Percentiles rank a stretch among this genome's conserved stretches.
These are phyloP conservation scores for Channallabes apus DNA, from an alignment of 2,797 vertebrate species.

Conservation along the genomic window DNA sequence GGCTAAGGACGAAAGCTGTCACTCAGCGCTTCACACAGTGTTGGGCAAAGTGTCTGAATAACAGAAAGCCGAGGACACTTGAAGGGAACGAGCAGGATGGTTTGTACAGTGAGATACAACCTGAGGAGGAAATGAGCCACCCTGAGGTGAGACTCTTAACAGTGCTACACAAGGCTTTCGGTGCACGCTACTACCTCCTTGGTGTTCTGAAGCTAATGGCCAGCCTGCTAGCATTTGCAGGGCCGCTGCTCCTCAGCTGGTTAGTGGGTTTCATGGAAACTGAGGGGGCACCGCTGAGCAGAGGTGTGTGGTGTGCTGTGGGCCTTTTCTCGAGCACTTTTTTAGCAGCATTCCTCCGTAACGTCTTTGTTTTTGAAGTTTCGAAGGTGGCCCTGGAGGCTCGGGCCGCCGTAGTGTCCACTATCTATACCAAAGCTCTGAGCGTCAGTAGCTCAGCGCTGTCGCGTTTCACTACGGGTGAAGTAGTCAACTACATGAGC, in stretches of 20 bases:
- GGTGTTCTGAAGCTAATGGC: constrained; percentile 82
- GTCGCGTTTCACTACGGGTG: constrained; percentile 74
- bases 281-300: constrained; percentile 75
- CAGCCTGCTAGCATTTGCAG: constrained; percentile 79
- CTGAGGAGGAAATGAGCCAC: constrained; percentile 47
- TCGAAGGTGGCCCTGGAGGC: constrained; percentile 81
- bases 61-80: not conserved
- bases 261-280: constrained; percentile 90
- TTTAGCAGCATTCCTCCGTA: constrained; percentile 78
- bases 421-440: constrained; percentile 85
- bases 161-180: constrained; percentile 83
- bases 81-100: constrained; percentile 56
- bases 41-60: constrained; percentile 71
- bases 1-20: constrained; percentile 75
- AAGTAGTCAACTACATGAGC: constrained; percentile 92
- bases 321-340: constrained; percentile 85
- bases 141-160: constrained; percentile 70
- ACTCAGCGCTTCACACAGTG: constrained; percentile 74
- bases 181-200: constrained; percentile 78
- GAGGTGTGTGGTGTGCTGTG: constrained; percentile 78
- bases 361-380: constrained; percentile 82
- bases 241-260: constrained; percentile 86
- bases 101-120: constrained; percentile 56
- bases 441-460: constrained; percentile 78
- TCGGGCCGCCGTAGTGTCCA: constrained; percentile 78